Percentiles rank a stretch among this genome's conserved stretches.
These are phyloP conservation scores for Zophobas atratus DNA, from an alignment of 1,140 invertebrate species.

Conservation along the genomic window DNA sequence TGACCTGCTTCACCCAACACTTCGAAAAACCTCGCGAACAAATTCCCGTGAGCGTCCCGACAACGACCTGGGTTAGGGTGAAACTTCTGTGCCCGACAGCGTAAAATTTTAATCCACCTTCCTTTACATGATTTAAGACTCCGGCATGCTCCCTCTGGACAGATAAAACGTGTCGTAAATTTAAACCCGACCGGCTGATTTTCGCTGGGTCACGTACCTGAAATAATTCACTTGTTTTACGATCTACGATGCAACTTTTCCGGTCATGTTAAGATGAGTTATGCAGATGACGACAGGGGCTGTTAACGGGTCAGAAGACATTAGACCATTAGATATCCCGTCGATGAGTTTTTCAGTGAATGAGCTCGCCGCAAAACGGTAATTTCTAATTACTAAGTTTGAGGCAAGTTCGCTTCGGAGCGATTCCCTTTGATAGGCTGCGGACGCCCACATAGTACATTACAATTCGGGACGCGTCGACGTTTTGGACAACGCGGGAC, in stretches of 20 bases:
- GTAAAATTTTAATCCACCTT: slow-evolving; percentile 14
- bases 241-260: slow-evolving; percentile 16
- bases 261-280: background rate
- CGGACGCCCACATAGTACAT: background rate
- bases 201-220: slow-evolving; percentile 21
- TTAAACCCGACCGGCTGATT: slow-evolving; percentile 3
- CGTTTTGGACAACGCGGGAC: background rate
- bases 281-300: slow-evolving; percentile 5
- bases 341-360: no score
- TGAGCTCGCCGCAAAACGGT: no score
- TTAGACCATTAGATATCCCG: no score
- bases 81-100: background rate
- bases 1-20: no score
- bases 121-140: slow-evolving; percentile 17
- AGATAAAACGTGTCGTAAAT: slow-evolving; percentile 35
- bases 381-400: slow-evolving; percentile 1
- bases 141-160: slow-evolving; percentile 18
- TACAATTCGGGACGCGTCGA: background rate
- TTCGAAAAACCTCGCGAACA: no score
- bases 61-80: no score
- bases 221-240: slow-evolving; percentile 41
- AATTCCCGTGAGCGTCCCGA: no score
- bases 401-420: background rate
- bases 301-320: no score
- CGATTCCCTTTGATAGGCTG: background rate